Base-by-base conservation (phyloP, 2,888 invertebrate genomes). In the Halictus ligatus region DNA sequence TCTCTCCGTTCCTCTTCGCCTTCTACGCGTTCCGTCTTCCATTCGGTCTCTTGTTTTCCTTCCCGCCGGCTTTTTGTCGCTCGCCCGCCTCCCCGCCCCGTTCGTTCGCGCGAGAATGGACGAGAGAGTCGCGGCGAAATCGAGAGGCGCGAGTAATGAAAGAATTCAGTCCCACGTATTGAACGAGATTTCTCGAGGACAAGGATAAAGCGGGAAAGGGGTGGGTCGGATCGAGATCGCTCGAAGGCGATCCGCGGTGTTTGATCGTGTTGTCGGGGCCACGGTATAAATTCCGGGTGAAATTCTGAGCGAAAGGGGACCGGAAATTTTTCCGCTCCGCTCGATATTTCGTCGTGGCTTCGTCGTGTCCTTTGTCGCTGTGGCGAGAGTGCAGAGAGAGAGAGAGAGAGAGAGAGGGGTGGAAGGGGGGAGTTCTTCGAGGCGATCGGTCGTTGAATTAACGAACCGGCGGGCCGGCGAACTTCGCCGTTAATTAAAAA, bases 401-500 rank as follows among this genome's bases (percentile, higher is more conserved):
- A n/a, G 58, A 21, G 67, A 1, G n/a, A 0, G 35, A n/a, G n/a
- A n/a, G n/a, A n/a, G n/a, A n/a, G n/a, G n/a, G n/a, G n/a, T n/a
- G n/a, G n/a, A n/a, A n/a, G n/a, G n/a, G 15, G 46, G 6, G 21
- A 58, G 64, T 43, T 76, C 29, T 43, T 64, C 10, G 58, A 58
- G 76, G 29, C 12, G 76, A 76, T 71, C 40, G 78, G 35, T 54
- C 50, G n/a, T 79, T 48, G 73, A 77, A 80, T 83, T 76, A 76
- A 75, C 72, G 69, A 58, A 50, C 25, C 46, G 50, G 13, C 2
- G 43, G 48, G 2, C 50, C n/a, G 21, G 64, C 64, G 35, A 84
- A 84, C 76, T 54, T 81, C 29, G 2, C 1, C 18, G 54, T 83
- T 90, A 89, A 89, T 90, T 90, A 90, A 87, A 88, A 87, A 88